A percentile compares a stretch with the other conserved stretches of the same genome.
Evolutionary conservation across 2,888 invertebrate genomes (phyloP).

Genomic region (Hanleya hanleyi): DNA sequence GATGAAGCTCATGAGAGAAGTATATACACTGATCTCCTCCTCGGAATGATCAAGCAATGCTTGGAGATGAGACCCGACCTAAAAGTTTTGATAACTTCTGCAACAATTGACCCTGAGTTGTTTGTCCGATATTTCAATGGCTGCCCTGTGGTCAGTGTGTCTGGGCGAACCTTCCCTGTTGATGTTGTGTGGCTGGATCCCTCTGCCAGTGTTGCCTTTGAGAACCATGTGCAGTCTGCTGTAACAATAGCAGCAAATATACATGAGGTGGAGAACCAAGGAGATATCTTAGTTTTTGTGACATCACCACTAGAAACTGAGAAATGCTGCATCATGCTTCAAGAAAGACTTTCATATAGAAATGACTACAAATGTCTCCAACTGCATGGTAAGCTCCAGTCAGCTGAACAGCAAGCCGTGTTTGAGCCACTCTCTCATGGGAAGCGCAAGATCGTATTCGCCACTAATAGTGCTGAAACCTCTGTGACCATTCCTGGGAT

Average conservation of each 20-base stretch:
- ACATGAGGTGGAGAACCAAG: conserved; percentile 51
- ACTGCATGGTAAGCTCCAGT: conserved; percentile 54
- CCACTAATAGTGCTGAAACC: conserved; percentile 74
- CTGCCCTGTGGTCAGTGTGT: conserved; percentile 62
- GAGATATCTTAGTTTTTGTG: conserved; percentile 73
- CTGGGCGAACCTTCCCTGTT: conserved; percentile 70
- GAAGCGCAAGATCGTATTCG: conserved; percentile 70
- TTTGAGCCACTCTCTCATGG: conserved; percentile 52
- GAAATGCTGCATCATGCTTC: conserved; percentile 50
- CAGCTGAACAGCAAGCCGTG: conserved; percentile 66
- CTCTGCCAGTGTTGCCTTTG: conserved; percentile 33
- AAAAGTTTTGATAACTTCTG: conserved; percentile 70
- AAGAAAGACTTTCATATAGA: neutral
- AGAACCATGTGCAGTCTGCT: conserved; percentile 35
- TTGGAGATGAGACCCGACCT: conserved; percentile 59
- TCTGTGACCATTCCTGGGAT: conserved; percentile 73
- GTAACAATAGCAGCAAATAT: conserved; percentile 44
- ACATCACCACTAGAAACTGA: conserved; percentile 68
- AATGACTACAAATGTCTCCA: conserved; percentile 47
- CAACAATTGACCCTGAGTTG: conserved; percentile 69
- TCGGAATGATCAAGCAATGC: conserved; percentile 68
- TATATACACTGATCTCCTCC: conserved; percentile 70
- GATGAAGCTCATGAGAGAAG: conserved; percentile 74
- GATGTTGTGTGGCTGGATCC: conserved; percentile 57
- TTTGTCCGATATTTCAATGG: conserved; percentile 66